Percentiles rank a stretch among this genome's conserved stretches.
Evolutionary conservation across 2,113 vertebrate genomes (phyloP).

Genomic region (Cyprinodon variegatus): DNA sequence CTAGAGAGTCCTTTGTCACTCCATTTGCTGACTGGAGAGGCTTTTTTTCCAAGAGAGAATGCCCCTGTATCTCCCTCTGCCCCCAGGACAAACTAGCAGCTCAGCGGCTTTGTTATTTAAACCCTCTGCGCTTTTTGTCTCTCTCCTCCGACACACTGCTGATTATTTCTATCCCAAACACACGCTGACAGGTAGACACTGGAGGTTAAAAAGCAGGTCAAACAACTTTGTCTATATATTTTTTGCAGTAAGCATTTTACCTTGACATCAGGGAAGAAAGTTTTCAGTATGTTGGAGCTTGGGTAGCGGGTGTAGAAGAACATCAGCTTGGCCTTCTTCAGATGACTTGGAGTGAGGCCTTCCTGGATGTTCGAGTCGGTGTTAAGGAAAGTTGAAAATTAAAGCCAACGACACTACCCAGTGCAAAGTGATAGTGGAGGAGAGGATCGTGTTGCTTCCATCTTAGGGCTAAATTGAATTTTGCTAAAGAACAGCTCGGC

Average conservation of each 20-base stretch:
- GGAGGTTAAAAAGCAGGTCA: conserved; percentile 29
- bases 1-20: conserved; percentile 81
- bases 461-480: conserved; percentile 74
- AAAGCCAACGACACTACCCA: conserved; percentile 35
- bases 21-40: conserved; percentile 85
- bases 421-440: conserved; percentile 69
- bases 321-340: conserved; percentile 98
- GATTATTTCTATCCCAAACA: conserved; percentile 65
- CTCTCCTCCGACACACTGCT: conserved; percentile 76
- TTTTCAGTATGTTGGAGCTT: conserved; percentile 91
- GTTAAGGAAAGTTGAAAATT: conserved; percentile 82
- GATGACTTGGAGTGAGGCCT: conserved; percentile 88
- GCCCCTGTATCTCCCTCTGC: conserved; percentile 78
- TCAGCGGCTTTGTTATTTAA: conserved; percentile 80
- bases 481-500: conserved; percentile 75
- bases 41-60: conserved; percentile 81
- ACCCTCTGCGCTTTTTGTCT: conserved; percentile 77
- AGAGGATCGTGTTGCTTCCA: conserved; percentile 74
- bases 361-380: conserved; percentile 86
- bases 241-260: conserved; percentile 66
- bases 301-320: conserved; percentile 98
- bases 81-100: conserved; percentile 80
- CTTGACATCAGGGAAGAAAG: conserved; percentile 94
- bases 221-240: conserved; percentile 9
- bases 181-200: conserved; percentile 63